Evolutionary conservation across 2,888 invertebrate genomes (phyloP), one percentile per base, ranked within the genome.

Genomic region (Strigamia crassipes): DNA sequence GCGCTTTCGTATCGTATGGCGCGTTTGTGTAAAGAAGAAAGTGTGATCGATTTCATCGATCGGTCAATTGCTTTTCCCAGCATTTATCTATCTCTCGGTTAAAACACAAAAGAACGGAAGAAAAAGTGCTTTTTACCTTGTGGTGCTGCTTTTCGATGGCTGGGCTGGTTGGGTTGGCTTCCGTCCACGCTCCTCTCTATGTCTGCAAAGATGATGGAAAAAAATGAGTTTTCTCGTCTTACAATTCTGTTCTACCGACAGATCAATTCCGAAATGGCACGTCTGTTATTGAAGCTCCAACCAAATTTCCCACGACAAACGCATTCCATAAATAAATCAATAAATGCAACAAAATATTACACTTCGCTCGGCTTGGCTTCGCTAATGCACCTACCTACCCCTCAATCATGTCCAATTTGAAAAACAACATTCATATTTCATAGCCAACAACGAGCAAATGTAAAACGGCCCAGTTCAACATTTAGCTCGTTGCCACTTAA

Each of bases 171-270:
- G 15, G 27, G 6, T 73, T 73, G 73, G 13, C 73, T 73, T 73
- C 73, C 73, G 12, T 73, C 73, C 27, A 73, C 73, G 73, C n/a
- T 73, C 73, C 73, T 73, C 12, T 73, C 73, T 73, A 31, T 73
- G 73, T 73, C 73, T 73, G 61, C 23, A 66, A n/a, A 73, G 8
- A 73, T n/a, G 12, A 73, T 0, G 27, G 13, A 73, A 73, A 31
- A 12, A 18, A 51, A 51, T 27, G 27, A 27, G 1, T 27, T 27
- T 27, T 27, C 27, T 1, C 27, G 3, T 27, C 27, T 27, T 27
- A 3, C 1, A 27, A 27, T 27, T 27, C 27, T 27, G 27, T 27
- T 27, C 27, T 27, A 27, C 1, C 27, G 3, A 27, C 1, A 27
- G 27, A 27, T 27, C 27, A 27, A 27, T 27, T 3, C 3, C 1